Percentiles rank a stretch among this genome's conserved stretches.
Evolutionary conservation across 2,113 vertebrate genomes (phyloP).

Genomic region (Hippocampus mohnikei): DNA sequence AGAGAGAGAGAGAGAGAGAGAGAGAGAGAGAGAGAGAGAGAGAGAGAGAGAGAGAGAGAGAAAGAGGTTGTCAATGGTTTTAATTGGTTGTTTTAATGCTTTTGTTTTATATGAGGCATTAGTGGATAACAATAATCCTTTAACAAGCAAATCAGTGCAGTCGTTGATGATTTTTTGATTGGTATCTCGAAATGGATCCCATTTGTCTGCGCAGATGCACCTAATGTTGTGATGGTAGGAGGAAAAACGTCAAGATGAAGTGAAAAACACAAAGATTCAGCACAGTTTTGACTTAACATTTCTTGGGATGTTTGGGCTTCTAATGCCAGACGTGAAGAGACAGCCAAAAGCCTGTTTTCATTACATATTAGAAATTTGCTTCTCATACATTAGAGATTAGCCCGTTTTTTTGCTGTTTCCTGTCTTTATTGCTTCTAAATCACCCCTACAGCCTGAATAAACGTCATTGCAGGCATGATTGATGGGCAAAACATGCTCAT

Average conservation of each 20-base stretch:
- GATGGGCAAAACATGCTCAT: slow-evolving; percentile 8
- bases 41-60: too few relatives aligned
- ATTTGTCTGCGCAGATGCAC: background rate
- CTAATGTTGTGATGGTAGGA: background rate
- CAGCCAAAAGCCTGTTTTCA: slow-evolving; percentile 16
- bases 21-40: too few relatives aligned
- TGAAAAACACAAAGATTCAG: background rate
- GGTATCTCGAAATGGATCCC: background rate
- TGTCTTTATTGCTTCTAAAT: slow-evolving; percentile 29
- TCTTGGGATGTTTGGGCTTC: slow-evolving; percentile 9
- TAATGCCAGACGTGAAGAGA: slow-evolving; percentile 3
- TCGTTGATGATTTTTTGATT: background rate
- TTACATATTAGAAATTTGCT: slow-evolving; percentile 13
- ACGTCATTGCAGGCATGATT: slow-evolving; percentile 16
- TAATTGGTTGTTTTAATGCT: background rate
- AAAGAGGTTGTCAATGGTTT: too few relatives aligned
- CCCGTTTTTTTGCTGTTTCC: slow-evolving; percentile 11
- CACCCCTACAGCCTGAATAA: slow-evolving; percentile 19
- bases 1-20: too few relatives aligned
- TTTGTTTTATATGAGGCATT: background rate
- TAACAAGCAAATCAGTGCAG: background rate
- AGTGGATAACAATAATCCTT: background rate
- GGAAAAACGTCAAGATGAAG: background rate
- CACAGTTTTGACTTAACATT: background rate
- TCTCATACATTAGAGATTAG: slow-evolving; percentile 15